Evolutionary conservation across 2,113 vertebrate species (phyloP), one percentile per base, ranked within the genome.

Genomic region (Malurus cyaneus): DNA sequence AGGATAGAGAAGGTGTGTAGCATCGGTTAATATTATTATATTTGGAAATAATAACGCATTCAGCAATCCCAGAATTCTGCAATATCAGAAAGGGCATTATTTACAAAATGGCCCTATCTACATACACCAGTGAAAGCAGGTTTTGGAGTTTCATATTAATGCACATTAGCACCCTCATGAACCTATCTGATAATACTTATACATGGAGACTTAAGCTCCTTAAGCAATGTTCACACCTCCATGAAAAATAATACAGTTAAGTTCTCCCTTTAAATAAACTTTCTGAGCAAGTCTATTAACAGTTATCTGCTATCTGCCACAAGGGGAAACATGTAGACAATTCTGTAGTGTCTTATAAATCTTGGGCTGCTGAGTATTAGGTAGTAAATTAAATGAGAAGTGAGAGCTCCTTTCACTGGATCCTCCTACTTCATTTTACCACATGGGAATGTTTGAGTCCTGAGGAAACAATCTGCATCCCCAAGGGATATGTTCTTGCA

Each of bases 181-280:
- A 97, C 86, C 84, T 73, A 96, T 97, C 96, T 96, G 96, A 95
- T 96, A 95, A 85, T 94, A 62, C 64, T 86, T 70, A 72, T 11
- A 90, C 72, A 77, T 41, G 49, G 61, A 87, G 86, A 78, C 94
- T 96, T 97, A 96, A 97, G 96, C 94, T 97, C 86, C 96, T 97
- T 96, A 96, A 93, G 90, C 86, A 90, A 65, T 96, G 95, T 95
- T 97, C 96, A 97, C 92, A 97, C 93, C 93, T 96, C 92, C 92
- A 93, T 91, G 94, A 96, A 97, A 97, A 97, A 95, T 84, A 95
- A 95, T 92, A 76, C 88, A 77, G 81, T 92, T 64, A 95, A 78
- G 59, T 97, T 97, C 90, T 94, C 93, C 86, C 88, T 95, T 95
- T 84, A 97, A 97, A 95, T 92, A 97, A 97, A 97, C 94, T 97